phyloP scores from a whole-genome alignment of 2,888 invertebrate species.

The Lomographa bimaculata region DNA sequence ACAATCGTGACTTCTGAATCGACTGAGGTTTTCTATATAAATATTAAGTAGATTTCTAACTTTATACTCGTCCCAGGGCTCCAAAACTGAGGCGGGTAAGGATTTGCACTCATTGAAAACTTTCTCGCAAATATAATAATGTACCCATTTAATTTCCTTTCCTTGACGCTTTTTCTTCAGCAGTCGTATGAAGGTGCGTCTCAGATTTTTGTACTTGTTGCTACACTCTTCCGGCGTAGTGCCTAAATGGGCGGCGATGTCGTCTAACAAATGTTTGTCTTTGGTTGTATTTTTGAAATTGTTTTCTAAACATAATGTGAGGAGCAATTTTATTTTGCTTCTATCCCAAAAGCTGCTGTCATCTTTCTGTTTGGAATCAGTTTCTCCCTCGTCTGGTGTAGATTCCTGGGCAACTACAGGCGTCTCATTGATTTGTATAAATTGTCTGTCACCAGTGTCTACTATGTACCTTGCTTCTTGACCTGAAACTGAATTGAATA shows the following conservation, averaged over 20 bases:
- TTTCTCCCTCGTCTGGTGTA: constrained; percentile 34
- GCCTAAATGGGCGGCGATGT: constrained; percentile 58
- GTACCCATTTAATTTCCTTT: constrained; percentile 72
- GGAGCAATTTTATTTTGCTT: constrained; percentile 61
- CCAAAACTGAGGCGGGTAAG: constrained; percentile 52
- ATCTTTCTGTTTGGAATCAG: constrained; percentile 39
- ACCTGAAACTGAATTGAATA: constrained; percentile 47
- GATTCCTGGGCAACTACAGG: constrained; percentile 38
- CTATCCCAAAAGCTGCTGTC: constrained; percentile 67
- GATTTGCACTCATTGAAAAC: constrained; percentile 68
- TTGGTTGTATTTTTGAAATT: constrained; percentile 48
- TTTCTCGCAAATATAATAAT: constrained; percentile 67
- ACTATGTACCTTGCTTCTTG: constrained; percentile 63
- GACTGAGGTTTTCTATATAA: constrained; percentile 65
- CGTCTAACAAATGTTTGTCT: constrained; percentile 58
- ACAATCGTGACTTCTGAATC: constrained; percentile 56
- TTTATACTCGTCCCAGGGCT: constrained; percentile 71
- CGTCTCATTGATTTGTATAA: constrained; percentile 55
- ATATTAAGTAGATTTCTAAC: constrained; percentile 57
- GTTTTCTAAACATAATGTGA: constrained; percentile 61
- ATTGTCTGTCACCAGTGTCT: constrained; percentile 60
- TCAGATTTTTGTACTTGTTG: constrained; percentile 65
- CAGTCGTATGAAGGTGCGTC: constrained; percentile 67
- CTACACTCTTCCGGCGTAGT: constrained; percentile 62
- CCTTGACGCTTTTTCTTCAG: constrained; percentile 68